These are phyloP conservation scores for Aphelenchoides bicaudatus DNA, from an alignment of 2,888 invertebrate species.

Conservation along the genomic window DNA sequence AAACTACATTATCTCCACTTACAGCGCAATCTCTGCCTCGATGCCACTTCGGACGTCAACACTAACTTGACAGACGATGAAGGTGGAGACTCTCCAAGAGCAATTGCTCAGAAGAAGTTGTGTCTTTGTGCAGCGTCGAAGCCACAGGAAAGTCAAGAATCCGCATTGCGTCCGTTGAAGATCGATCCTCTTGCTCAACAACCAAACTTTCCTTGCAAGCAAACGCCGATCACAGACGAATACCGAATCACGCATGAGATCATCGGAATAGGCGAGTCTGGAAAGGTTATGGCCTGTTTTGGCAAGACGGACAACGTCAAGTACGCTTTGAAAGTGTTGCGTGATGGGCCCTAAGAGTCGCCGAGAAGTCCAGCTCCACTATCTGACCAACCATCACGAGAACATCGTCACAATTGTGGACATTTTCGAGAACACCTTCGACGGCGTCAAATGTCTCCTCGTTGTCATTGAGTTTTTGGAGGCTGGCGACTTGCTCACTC, in stretches of 20 bases:
- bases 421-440: constrained; percentile 91
- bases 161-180: constrained; percentile 36
- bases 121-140: constrained; percentile 49
- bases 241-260: constrained; percentile 67
- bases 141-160: constrained; percentile 43
- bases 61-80: constrained; percentile 41
- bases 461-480: constrained; percentile 99
- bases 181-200: not conserved
- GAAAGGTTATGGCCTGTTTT: constrained; percentile 93
- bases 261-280: constrained; percentile 92
- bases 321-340: constrained; percentile 85
- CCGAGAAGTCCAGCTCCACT: constrained; percentile 90
- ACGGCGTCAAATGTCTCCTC: constrained; percentile 81
- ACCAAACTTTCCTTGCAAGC: constrained; percentile 46
- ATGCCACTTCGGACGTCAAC: constrained; percentile 49
- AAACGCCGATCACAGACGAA: constrained; percentile 55
- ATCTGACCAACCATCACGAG: constrained; percentile 78
- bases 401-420: constrained; percentile 89
- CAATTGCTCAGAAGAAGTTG: constrained; percentile 34
- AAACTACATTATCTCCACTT: constrained; percentile 21
- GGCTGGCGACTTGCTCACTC: constrained; percentile 91
- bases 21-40: constrained; percentile 46
- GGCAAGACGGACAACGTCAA: constrained; percentile 74
- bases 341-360: constrained; percentile 87
- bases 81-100: constrained; percentile 27